Evolutionary conservation across 2,888 invertebrate species (phyloP).

Genomic region (Synanthedon myopaeformis): DNA sequence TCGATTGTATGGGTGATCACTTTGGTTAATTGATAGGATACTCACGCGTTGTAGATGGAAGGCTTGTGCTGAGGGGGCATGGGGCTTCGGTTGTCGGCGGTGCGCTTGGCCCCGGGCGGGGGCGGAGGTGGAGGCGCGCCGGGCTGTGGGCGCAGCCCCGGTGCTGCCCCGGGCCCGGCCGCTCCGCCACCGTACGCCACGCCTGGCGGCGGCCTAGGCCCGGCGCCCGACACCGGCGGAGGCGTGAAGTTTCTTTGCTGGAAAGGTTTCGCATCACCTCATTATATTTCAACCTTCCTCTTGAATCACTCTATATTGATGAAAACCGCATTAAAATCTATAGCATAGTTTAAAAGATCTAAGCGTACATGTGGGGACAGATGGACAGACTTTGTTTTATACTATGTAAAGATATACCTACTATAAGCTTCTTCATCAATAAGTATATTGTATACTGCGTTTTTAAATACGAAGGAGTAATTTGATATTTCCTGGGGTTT

Average conservation of each 20-base stretch:
- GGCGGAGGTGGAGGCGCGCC: slow-evolving; percentile 69
- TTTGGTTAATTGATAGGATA: background rate
- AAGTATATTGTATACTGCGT: no score
- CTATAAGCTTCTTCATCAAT: no score
- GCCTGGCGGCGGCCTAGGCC: background rate
- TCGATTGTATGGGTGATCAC: no score
- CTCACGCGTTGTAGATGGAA: slow-evolving; percentile 28
- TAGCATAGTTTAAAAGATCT: no score
- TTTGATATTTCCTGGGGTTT: no score
- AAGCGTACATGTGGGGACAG: no score
- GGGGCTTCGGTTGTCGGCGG: slow-evolving; percentile 64
- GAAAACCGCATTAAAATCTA: no score
- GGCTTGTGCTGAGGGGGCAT: slow-evolving; percentile 54
- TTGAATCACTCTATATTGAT: no score
- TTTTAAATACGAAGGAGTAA: no score
- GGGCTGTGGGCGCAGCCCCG: slow-evolving; percentile 71
- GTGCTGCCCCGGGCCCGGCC: slow-evolving; percentile 62
- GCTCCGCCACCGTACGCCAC: slow-evolving; percentile 34
- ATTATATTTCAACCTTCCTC: no score
- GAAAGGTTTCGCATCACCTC: background rate
- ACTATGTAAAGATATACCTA: no score
- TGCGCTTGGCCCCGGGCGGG: slow-evolving; percentile 71
- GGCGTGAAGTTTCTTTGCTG: slow-evolving; percentile 75
- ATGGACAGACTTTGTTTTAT: no score
- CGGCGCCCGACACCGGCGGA: slow-evolving; percentile 31